Percentiles rank a stretch among this genome's conserved stretches.
Conservation (phyloP, 1,140 invertebrate genomes). For the Thereuonema tuberculata region DNA sequence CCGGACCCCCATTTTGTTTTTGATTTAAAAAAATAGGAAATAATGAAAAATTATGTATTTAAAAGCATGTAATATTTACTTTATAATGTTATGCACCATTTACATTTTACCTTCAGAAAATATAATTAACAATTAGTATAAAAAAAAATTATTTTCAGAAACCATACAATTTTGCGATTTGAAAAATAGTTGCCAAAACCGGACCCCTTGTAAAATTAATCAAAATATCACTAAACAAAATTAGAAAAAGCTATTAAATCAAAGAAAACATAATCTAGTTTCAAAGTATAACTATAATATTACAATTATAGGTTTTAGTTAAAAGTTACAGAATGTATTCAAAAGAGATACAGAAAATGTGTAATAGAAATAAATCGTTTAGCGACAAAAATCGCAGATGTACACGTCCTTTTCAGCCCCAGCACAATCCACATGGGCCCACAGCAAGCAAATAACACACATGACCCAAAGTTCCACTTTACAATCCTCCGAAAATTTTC, state of each 20-base stretch:
- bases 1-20: background rate
- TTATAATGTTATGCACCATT: background rate
- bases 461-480: background rate
- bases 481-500: background rate
- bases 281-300: background rate
- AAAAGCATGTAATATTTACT: background rate
- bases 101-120: background rate
- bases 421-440: background rate
- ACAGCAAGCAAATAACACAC: background rate
- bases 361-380: background rate
- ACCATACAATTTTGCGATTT: background rate
- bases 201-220: background rate
- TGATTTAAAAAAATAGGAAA: too few species aligned
- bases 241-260: background rate
- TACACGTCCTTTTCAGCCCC: background rate
- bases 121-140: background rate
- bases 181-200: too few species aligned
- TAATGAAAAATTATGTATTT: background rate
- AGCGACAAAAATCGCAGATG: background rate
- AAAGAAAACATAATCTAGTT: background rate
- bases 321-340: too few species aligned
- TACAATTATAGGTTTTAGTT: background rate
- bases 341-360: background rate
- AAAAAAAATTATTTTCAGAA: background rate
- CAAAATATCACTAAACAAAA: background rate